These are phyloP conservation scores for Heliconius ismenius DNA, from an alignment of 2,888 invertebrate species.

Conservation along the genomic window DNA sequence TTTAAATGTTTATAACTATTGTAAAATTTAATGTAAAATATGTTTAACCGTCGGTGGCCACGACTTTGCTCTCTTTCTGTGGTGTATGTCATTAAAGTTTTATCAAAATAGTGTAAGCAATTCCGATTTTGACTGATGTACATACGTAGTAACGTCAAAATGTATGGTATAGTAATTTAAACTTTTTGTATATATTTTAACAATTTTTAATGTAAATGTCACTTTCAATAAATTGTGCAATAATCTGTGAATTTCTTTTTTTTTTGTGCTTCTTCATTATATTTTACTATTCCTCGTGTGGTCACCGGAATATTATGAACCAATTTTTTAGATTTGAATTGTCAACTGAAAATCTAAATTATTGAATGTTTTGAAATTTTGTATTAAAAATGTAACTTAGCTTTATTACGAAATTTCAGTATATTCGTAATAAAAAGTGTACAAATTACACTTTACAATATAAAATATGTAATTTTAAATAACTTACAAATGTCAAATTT, in stretches of 20 bases:
- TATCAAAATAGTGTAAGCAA: constrained; percentile 31
- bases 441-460: neutral
- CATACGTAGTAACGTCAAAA: constrained; percentile 40
- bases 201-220: constrained; percentile 38
- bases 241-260: constrained; percentile 32
- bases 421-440: neutral
- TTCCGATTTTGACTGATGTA: constrained; percentile 46
- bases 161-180: constrained; percentile 38
- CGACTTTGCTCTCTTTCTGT: constrained; percentile 30
- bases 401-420: neutral
- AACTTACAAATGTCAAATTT: neutral
- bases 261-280: neutral
- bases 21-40: constrained; percentile 55
- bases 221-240: constrained; percentile 43
- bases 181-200: constrained; percentile 39
- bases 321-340: constrained; percentile 7
- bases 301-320: constrained; percentile 35
- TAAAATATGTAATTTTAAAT: neutral
- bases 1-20: constrained; percentile 52
- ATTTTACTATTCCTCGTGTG: constrained; percentile 22
- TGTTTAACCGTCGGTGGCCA: constrained; percentile 39
- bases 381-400: neutral
- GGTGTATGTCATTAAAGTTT: constrained; percentile 44
- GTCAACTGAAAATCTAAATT: neutral
- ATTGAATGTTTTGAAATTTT: neutral